Percentiles rank a stretch among this genome's conserved stretches.
Conservation (phyloP, 2,113 vertebrate genomes). For the Scytalopus superciliaris region DNA sequence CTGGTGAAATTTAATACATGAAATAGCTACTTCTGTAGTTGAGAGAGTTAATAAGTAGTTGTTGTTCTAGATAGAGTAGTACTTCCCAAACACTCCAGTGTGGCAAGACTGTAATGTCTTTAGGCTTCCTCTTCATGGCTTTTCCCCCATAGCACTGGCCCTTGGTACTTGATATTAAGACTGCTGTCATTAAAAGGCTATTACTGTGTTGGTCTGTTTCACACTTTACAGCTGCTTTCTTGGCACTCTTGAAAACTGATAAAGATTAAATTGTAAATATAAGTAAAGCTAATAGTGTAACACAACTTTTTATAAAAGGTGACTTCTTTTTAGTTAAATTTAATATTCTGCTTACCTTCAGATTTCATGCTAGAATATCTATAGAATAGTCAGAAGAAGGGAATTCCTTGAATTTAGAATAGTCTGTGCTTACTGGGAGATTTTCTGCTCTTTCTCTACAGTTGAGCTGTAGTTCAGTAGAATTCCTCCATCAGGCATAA, state of each 20-base stretch:
- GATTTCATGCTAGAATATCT: not conserved
- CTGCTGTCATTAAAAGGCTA: not conserved
- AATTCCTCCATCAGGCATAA: not conserved
- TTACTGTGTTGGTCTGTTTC: not conserved
- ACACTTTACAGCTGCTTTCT: not conserved
- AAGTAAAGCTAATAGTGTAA: not conserved
- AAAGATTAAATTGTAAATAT: not conserved
- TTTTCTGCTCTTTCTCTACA: not conserved
- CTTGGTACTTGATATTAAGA: not conserved
- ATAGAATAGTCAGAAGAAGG: not conserved
- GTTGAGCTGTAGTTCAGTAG: not conserved
- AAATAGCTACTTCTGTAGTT: not conserved
- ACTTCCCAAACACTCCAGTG: not conserved
- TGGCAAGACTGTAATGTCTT: not conserved
- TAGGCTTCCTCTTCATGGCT: not conserved
- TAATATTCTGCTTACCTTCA: not conserved
- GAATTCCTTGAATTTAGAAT: not conserved
- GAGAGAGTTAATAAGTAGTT: not conserved
- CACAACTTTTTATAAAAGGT: not conserved
- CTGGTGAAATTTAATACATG: not conserved
- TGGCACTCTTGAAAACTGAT: not conserved
- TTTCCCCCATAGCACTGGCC: not conserved
- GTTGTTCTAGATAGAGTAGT: not conserved
- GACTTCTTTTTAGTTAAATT: not conserved
- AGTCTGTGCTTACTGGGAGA: not conserved